Percentiles rank a stretch among this genome's conserved stretches.
phyloP scores from a whole-genome alignment of 2,113 vertebrate species.

The Eudyptes chrysolophus region DNA sequence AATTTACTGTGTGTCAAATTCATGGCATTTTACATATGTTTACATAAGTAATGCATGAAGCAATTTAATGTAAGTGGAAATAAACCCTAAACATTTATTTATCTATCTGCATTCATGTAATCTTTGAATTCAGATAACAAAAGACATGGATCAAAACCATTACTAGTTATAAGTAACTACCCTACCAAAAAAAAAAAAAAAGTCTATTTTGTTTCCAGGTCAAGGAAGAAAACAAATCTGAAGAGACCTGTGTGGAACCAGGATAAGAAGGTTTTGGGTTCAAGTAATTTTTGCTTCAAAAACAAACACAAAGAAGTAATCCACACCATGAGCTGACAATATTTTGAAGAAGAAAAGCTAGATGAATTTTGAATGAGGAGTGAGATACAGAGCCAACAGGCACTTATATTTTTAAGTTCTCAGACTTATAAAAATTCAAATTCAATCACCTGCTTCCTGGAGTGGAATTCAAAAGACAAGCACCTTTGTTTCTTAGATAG shows the following conservation, averaged over 20 bases:
- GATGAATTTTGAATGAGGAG: not conserved
- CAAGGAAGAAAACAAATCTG: not conserved
- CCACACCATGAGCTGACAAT: not conserved
- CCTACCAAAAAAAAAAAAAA: not conserved
- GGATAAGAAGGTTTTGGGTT: not conserved
- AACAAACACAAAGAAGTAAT: not conserved
- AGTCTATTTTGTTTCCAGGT: not conserved
- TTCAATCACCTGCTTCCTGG: not conserved
- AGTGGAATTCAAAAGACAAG: not conserved
- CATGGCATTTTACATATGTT: rapidly evolving
- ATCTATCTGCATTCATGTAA: not conserved
- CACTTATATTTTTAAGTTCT: not conserved
- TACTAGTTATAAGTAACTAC: not conserved
- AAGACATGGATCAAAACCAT: not conserved
- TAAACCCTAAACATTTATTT: not conserved
- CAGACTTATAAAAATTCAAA: not conserved
- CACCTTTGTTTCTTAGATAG: not conserved
- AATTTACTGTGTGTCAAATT: not conserved
- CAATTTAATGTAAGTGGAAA: not conserved
- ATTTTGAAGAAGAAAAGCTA: not conserved
- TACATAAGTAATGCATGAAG: not conserved
- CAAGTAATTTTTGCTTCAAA: not conserved
- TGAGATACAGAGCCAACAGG: not conserved
- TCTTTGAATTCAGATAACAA: not conserved
- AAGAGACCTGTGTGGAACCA: rapidly evolving